Base-by-base conservation (phyloP, 1,140 invertebrate genomes). In the Solenopsis invicta region DNA sequence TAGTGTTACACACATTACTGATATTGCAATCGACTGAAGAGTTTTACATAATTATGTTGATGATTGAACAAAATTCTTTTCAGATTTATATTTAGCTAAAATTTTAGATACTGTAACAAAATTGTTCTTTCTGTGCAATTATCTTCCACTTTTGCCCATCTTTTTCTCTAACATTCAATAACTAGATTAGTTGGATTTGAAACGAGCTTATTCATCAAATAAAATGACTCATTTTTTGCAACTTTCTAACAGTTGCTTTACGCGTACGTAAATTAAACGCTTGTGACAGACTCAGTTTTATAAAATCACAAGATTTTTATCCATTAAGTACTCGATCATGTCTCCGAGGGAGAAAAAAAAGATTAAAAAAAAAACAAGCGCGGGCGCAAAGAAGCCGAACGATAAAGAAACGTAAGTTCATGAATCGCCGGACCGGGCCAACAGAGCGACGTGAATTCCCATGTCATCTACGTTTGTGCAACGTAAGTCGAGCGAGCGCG, bases 391-490 rank as follows among this genome's bases (percentile, higher is more conserved):
- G 37, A 37, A 71, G 5, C 52, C 64, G 64, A 81, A 56, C 37
- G 18, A 12, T n/a, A 45, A 34, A 21, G 34, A 84, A 77, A 71
- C 54, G 21, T 10, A 72, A 24, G 24, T 59, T 56, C 50, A 16
- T n/a, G n/a, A n/a, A n/a, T n/a, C n/a, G n/a, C n/a, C n/a, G n/a
- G 29, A 29, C 29, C 29, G 29, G 29, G 29, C n/a, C 64, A n/a
- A n/a, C n/a, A n/a, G 48, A 13, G 45, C 24, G n/a, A 81, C 62
- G 62, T 16, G 24, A 61, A 37, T 82, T 72, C 78, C 24, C 78
- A 37, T n/a, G 21, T 71, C 78, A 54, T 48, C 54, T 34, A 62
- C 54, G 4, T 59, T 48, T 34, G 54, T 61, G 54, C 21, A 48
- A 61, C 48, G 62, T 24, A 41, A 41, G 29, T 41, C 66, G 78